Evolutionary conservation across 1,140 invertebrate genomes (phyloP).

Genomic region (Cyclargus thomasi): DNA sequence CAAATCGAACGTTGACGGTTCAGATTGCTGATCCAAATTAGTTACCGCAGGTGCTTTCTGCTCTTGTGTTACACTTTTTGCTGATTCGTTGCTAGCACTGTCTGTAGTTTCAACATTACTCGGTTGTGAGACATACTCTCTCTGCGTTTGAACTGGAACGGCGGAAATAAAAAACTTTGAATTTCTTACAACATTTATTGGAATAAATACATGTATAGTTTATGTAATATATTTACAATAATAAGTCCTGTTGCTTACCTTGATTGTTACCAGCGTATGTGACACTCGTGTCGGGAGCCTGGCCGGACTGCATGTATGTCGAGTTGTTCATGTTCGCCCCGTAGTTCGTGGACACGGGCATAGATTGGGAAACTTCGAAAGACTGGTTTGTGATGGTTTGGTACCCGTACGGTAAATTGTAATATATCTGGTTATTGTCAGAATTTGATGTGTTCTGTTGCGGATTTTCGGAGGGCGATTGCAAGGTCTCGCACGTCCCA

Average conservation of each 20-base stretch:
- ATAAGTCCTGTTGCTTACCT: slow-evolving; percentile 49
- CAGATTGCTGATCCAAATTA: slow-evolving; percentile 38
- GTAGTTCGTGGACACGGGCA: slow-evolving; percentile 42
- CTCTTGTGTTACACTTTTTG: slow-evolving; percentile 11
- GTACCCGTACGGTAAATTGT: slow-evolving; percentile 73
- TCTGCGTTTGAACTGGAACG: slow-evolving; percentile 56
- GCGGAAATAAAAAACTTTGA: slow-evolving; percentile 56
- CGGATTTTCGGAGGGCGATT: slow-evolving; percentile 72
- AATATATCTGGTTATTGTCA: slow-evolving; percentile 60
- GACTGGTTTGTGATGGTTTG: slow-evolving; percentile 57
- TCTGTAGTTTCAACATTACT: slow-evolving; percentile 23
- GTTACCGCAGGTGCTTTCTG: slow-evolving; percentile 26
- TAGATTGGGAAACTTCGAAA: slow-evolving; percentile 31
- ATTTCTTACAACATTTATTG: slow-evolving; percentile 52
- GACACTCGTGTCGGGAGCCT: slow-evolving; percentile 41
- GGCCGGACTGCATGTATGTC: slow-evolving; percentile 57
- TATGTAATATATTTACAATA: slow-evolving; percentile 24
- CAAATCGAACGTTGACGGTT: slow-evolving; percentile 83
- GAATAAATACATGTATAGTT: slow-evolving; percentile 30
- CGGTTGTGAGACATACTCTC: slow-evolving; percentile 36
- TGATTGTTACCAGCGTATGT: slow-evolving; percentile 45
- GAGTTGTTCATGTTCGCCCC: slow-evolving; percentile 49
- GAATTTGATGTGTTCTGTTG: slow-evolving; percentile 36
- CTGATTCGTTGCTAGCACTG: slow-evolving; percentile 1
- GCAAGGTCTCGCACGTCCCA: slow-evolving; percentile 55